phyloP scores from a whole-genome alignment of 2,888 invertebrate species.

The Nomada fabriciana region DNA sequence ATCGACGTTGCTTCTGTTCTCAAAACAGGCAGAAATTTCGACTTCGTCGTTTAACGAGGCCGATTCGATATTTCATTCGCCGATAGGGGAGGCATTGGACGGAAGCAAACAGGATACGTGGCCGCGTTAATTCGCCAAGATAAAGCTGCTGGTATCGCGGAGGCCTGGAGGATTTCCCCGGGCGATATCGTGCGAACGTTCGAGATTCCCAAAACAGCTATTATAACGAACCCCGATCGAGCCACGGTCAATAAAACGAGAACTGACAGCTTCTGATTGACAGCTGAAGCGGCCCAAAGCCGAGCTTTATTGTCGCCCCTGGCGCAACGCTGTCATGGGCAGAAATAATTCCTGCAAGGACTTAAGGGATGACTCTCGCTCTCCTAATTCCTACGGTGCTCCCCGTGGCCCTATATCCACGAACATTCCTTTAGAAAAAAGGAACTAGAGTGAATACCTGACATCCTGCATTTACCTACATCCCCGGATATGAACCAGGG shows the following conservation, averaged over 20 bases:
- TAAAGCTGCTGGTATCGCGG: slow-evolving; percentile 4
- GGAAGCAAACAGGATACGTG: slow-evolving; percentile 11
- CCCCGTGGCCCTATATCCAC: not conserved
- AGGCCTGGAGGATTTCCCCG: slow-evolving; percentile 34
- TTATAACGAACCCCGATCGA: slow-evolving; percentile 52
- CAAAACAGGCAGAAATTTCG: slow-evolving; percentile 15
- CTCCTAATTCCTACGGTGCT: slow-evolving; percentile 42
- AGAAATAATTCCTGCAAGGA: slow-evolving; percentile 52
- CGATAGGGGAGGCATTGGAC: not conserved
- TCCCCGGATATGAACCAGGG: not conserved
- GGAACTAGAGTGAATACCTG: slow-evolving; percentile 10
- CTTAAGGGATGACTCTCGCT: slow-evolving; percentile 53
- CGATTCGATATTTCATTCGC: not conserved
- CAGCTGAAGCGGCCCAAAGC: slow-evolving; percentile 58
- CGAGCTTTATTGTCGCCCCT: slow-evolving; percentile 57
- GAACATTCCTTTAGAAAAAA: not conserved
- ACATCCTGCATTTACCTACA: not conserved
- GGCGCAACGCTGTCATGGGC: slow-evolving; percentile 37
- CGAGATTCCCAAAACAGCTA: slow-evolving; percentile 50
- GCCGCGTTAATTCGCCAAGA: slow-evolving; percentile 14
- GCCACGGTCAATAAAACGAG: slow-evolving; percentile 52
- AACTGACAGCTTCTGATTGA: slow-evolving; percentile 56
- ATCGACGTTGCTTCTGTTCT: slow-evolving; percentile 22
- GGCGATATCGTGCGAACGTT: slow-evolving; percentile 31
- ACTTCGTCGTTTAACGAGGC: slow-evolving; percentile 11